Base-by-base conservation (phyloP, 2,888 invertebrate species). In the Eulithis prunata region DNA sequence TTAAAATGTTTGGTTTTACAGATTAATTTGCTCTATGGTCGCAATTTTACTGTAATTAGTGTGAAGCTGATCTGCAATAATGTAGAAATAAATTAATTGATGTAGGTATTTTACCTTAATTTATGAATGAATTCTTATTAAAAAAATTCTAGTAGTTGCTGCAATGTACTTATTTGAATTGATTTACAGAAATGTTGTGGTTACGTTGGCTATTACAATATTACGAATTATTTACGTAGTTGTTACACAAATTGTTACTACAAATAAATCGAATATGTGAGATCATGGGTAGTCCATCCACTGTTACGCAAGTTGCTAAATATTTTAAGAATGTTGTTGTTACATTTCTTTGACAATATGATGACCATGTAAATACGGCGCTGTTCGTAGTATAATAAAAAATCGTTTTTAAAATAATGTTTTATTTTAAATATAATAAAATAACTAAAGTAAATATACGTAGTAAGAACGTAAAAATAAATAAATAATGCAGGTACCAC, bases 281-380 rank as follows among this genome's bases (percentile, higher is more conserved):
- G 58, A 66, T 63, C 71, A 64, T 66, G 51, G 38, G 68, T 72
- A 68, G 69, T 74, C 72, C 71, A 68, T 75, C 75, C 76, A 76
- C 74, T 74, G 78, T 77, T 71, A 63, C 54, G 61, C 70, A 70
- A 54, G 60, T 77, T 75, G 76, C 76, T 78, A 77, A 78, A 79
- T 79, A 73, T 80, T 49, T 78, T 81, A 83, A 84, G 82, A 80
- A 78, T 83, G 85, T 87, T 87, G 84, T 91, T 89, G 93, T 93
- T 93, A 92, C 92, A 92, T 93, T 92, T 93, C 92, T 89, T 88
- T 91, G 90, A 90, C 92, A 92, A 92, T 92, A 92, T 91, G 85
- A 89, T 86, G 87, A 90, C 87, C 86, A 89, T 92, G 91, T 92
- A 91, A 89, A 91, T 92, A 91, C 91, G 90, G 89, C 91, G 91